A percentile compares a stretch with the other conserved stretches of the same genome.
Conservation (phyloP, 2,888 invertebrate genomes). For the Eupithecia insigniata region DNA sequence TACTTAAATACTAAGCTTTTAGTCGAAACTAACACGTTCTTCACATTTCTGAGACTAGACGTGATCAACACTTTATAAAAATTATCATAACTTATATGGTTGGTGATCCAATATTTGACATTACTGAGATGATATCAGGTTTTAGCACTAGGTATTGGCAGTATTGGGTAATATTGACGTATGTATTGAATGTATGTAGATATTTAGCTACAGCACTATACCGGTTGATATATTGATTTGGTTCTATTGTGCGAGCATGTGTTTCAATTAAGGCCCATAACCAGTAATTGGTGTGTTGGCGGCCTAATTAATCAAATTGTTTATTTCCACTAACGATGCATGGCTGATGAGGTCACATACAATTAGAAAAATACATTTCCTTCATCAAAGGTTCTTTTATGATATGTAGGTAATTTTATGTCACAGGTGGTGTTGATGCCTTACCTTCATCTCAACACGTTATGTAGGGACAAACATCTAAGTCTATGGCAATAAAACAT, state of each 20-base stretch:
- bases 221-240: slow-evolving; percentile 28
- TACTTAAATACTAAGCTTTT: too few relatives aligned
- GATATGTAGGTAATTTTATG: not conserved
- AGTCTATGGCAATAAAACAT: not conserved
- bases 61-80: not conserved
- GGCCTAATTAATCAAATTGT: slow-evolving; percentile 45
- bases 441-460: not conserved
- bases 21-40: not conserved
- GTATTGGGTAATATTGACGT: not conserved
- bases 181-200: not conserved
- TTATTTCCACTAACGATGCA: slow-evolving; percentile 39
- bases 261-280: slow-evolving; percentile 78
- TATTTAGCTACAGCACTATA: not conserved
- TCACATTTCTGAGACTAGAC: not conserved
- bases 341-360: slow-evolving; percentile 12
- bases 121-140: not conserved
- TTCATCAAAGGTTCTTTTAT: not conserved
- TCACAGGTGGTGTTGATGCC: not conserved
- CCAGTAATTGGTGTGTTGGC: slow-evolving; percentile 67
- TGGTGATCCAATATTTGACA: not conserved
- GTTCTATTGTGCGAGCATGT: slow-evolving; percentile 58
- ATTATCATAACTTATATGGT: not conserved
- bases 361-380: not conserved
- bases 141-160: not conserved
- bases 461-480: not conserved